A percentile compares a stretch with the other conserved stretches of the same genome.
phyloP scores from a whole-genome alignment of 2,888 invertebrate genomes.

The Synanthedon formicaeformis region DNA sequence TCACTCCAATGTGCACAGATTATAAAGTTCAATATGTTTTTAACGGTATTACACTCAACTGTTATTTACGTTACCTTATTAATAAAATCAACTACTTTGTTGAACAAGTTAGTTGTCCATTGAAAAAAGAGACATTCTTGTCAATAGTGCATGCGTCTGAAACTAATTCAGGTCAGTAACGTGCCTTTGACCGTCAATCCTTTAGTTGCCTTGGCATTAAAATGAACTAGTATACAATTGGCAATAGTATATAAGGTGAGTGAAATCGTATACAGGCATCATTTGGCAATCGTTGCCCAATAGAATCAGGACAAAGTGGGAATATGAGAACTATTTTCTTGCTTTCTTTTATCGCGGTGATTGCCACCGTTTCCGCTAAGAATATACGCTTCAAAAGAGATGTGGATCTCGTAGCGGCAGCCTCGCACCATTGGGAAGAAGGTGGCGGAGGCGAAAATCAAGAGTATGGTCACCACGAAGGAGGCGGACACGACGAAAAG shows the following conservation, averaged over 20 bases:
- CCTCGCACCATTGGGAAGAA: constrained; percentile 54
- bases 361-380: constrained; percentile 54
- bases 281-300: constrained; percentile 59
- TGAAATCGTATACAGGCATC: constrained; percentile 54
- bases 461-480: constrained; percentile 71
- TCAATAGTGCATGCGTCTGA: constrained; percentile 16
- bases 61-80: too few species aligned
- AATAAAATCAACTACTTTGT: too few species aligned
- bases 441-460: constrained; percentile 75
- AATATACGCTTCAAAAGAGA: constrained; percentile 57
- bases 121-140: constrained; percentile 6
- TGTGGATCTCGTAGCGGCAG: constrained; percentile 65
- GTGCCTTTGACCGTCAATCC: constrained; percentile 43
- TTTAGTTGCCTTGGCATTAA: constrained; percentile 59
- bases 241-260: constrained; percentile 63
- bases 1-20: too few species aligned
- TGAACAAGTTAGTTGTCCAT: too few species aligned
- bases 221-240: constrained; percentile 40
- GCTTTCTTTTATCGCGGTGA: constrained; percentile 49
- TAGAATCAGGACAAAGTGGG: constrained; percentile 31
- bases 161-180: constrained; percentile 48
- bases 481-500: constrained; percentile 77
- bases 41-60: too few species aligned
- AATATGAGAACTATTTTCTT: constrained; percentile 43
- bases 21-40: too few species aligned